phyloP scores from a whole-genome alignment of 2,797 vertebrate genomes.

The Sebastes miniatus region DNA sequence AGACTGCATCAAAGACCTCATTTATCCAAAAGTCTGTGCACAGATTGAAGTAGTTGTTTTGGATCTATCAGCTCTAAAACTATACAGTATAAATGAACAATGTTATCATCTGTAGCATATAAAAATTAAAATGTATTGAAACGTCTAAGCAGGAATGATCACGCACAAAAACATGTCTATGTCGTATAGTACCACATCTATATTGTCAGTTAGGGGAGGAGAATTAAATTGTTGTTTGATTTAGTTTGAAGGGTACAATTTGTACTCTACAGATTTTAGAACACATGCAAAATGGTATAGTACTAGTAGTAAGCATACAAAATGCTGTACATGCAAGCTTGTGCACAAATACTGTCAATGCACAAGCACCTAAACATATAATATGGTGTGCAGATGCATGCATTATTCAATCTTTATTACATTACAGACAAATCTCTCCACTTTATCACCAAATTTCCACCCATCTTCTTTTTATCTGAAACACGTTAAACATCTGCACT shows the following conservation, averaged over 20 bases:
- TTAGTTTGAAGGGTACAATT: slow-evolving; percentile 49
- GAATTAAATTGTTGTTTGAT: slow-evolving; percentile 39
- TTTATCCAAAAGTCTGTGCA: slow-evolving; percentile 14
- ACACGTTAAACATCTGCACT: slow-evolving; percentile 33
- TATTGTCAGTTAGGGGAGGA: slow-evolving; percentile 11
- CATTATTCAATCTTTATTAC: slow-evolving; percentile 6
- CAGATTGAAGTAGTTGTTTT: slow-evolving; percentile 20
- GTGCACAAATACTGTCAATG: background rate
- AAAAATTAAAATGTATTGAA: background rate
- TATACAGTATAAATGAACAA: background rate
- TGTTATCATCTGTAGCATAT: background rate
- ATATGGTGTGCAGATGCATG: background rate
- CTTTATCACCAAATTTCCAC: slow-evolving; percentile 17
- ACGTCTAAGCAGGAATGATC: background rate
- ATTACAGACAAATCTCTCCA: background rate
- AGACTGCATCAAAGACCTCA: slow-evolving; percentile 17
- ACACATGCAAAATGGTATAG: background rate
- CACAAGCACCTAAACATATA: background rate
- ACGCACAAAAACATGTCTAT: background rate
- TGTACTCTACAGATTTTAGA: slow-evolving; percentile 35
- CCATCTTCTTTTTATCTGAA: slow-evolving; percentile 14
- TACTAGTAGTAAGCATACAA: background rate
- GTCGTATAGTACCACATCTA: slow-evolving; percentile 18
- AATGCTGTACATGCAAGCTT: background rate
- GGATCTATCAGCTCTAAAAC: background rate